Evolutionary conservation across 2,888 invertebrate species (phyloP), one percentile per base, ranked within the genome.

Genomic region (Capitulum mitella): DNA sequence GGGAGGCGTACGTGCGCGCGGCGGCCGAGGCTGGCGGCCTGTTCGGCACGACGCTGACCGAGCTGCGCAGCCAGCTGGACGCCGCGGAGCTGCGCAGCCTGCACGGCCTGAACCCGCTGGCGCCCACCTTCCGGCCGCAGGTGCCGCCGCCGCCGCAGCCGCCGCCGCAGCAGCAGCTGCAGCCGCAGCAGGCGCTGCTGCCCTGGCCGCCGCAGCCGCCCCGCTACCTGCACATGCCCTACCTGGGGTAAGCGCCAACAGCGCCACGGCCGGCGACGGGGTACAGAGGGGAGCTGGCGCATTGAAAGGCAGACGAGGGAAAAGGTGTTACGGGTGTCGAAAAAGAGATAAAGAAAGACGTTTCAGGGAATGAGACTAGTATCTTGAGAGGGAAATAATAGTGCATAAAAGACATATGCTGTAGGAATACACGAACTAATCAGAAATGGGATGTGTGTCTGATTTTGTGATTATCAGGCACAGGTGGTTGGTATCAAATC

Each of bases 91-190:
- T 92, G 82, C 91, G 92, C 83, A 91, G 91, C 81, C 90, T 90
- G 5, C 92, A 91, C 84, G 90, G 91, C 6, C 86, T 94, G n/a
- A 94, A 94, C 86, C 94, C 94, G 0, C 85, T 93, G 78, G 94
- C 94, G 0, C 91, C 92, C 0, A 93, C 92, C 84, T 93, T 93
- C 85, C 88, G 93, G 61, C 93, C 93, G 0, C 87, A 91, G 0
- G 87, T 91, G 29, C 61, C 77, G 70, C 78, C 37, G 12, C 70
- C 78, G 75, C 48, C 37, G 12, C 70, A 75, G 75, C 48, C 77
- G 22, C 77, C 77, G 12, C 40, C 22, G 51, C 54, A 32, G 26
- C 77, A 77, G 29, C 78, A 54, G 19, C 34, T 54, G 51, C 51
- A 3, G 51, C 12, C 22, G 70, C 37, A 0, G 37, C 22, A 19